A percentile compares a stretch with the other conserved stretches of the same genome.
Conservation (phyloP, 2,797 vertebrate genomes). For the Rhinogobio ventralis region DNA sequence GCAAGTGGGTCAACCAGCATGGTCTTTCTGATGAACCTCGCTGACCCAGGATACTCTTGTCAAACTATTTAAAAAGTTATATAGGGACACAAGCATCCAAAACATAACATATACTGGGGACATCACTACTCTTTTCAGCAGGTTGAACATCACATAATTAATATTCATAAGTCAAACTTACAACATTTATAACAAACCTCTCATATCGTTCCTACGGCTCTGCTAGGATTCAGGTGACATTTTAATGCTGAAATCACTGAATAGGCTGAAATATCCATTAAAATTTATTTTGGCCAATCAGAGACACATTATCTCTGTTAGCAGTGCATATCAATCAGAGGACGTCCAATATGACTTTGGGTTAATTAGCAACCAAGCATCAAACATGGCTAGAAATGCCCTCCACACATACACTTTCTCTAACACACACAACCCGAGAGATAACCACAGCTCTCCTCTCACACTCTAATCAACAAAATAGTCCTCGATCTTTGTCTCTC, state of each 20-base stretch:
- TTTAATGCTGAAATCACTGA: not conserved
- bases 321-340: constrained; percentile 21
- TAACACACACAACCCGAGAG: not conserved
- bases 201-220: not conserved
- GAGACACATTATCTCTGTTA: constrained; percentile 29
- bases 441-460: constrained; percentile 17
- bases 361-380: constrained; percentile 22
- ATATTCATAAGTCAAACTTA: not conserved
- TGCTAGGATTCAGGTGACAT: not conserved
- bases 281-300: constrained; percentile 9
- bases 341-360: constrained; percentile 29
- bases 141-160: too few relatives aligned
- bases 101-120: not conserved
- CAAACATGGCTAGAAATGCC: constrained; percentile 9
- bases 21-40: not conserved
- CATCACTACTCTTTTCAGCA: not conserved
- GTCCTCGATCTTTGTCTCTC: constrained; percentile 12
- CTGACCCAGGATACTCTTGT: not conserved
- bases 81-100: not conserved
- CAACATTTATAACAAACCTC: not conserved
- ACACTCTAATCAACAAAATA: constrained; percentile 29
- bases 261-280: not conserved
- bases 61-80: not conserved
- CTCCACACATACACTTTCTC: not conserved
- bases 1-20: not conserved